These are phyloP conservation scores for Pygoscelis adeliae DNA, from an alignment of 2,113 vertebrate species.

Conservation along the genomic window DNA sequence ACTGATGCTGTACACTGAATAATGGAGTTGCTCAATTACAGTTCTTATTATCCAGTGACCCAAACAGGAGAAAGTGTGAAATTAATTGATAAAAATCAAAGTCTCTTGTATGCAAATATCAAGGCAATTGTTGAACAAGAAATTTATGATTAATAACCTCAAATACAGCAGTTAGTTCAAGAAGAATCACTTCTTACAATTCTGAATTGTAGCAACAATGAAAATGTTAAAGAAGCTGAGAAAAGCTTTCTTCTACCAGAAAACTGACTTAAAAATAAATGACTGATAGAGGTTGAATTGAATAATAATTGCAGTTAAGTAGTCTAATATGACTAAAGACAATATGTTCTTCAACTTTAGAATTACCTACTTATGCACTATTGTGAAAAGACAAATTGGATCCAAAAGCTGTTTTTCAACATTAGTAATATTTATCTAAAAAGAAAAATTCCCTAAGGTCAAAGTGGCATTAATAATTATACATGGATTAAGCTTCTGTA, in stretches of 20 bases:
- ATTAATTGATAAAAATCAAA: neutral
- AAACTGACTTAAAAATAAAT: neutral
- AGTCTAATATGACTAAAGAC: neutral
- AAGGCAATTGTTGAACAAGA: neutral
- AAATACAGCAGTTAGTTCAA: neutral
- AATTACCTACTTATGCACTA: neutral
- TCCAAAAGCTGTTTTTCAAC: neutral
- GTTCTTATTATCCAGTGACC: neutral
- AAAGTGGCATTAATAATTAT: neutral
- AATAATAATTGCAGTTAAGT: slow-evolving; percentile 10
- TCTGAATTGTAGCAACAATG: neutral
- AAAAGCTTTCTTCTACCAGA: neutral
- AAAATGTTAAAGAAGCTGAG: neutral
- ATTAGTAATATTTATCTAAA: neutral
- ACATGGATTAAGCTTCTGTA: neutral
- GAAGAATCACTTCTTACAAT: neutral
- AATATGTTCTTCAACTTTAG: neutral
- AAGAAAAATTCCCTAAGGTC: neutral
- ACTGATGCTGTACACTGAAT: neutral
- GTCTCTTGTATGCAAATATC: neutral
- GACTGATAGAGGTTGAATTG: neutral
- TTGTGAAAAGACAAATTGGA: neutral
- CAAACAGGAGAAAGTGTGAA: neutral
- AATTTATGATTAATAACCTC: neutral
- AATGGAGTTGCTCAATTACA: neutral